A percentile compares a stretch with the other conserved stretches of the same genome.
phyloP scores from a whole-genome alignment of 1,140 invertebrate species.

The Pachypeltis micranthus region DNA sequence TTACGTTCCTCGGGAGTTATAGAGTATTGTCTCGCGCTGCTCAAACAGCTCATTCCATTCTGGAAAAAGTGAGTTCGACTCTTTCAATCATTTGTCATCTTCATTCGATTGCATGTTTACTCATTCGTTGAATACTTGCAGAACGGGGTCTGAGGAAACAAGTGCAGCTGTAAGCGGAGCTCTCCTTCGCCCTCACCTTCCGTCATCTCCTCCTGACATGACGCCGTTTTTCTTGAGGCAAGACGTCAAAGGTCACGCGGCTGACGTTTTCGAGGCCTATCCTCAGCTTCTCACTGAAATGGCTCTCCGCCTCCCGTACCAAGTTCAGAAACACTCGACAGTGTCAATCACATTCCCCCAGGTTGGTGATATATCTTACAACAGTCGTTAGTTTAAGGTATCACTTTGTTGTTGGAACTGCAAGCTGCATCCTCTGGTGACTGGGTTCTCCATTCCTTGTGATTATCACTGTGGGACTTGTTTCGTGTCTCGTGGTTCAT shows the following conservation, averaged over 20 bases:
- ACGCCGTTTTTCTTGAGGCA: conserved; percentile 89
- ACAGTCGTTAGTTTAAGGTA: background rate
- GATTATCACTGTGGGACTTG: too few relatives aligned
- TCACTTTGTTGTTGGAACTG: background rate
- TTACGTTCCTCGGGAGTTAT: conserved; percentile 67
- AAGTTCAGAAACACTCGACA: conserved; percentile 64
- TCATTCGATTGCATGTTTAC: background rate
- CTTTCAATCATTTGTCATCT: conserved; percentile 4
- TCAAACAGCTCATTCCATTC: conserved; percentile 67
- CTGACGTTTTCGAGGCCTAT: conserved; percentile 88
- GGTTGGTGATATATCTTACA: conserved; percentile 26
- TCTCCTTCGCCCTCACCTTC: conserved; percentile 68
- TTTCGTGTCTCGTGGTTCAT: too few relatives aligned
- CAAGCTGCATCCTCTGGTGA: conserved; percentile 5
- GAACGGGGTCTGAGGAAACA: conserved; percentile 39
- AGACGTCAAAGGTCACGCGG: conserved; percentile 80
- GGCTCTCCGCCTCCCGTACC: conserved; percentile 83
- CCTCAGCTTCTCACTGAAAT: conserved; percentile 89
- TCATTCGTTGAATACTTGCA: conserved; percentile 25
- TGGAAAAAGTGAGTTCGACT: conserved; percentile 51
- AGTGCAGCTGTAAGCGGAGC: conserved; percentile 40
- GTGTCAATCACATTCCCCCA: conserved; percentile 43
- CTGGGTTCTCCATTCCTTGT: too few relatives aligned
- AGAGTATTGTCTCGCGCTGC: conserved; percentile 65
- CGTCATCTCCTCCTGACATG: conserved; percentile 78